Evolutionary conservation across 2,888 invertebrate genomes (phyloP), one percentile per base, ranked within the genome.

Genomic region (Metacarcinus magister): DNA sequence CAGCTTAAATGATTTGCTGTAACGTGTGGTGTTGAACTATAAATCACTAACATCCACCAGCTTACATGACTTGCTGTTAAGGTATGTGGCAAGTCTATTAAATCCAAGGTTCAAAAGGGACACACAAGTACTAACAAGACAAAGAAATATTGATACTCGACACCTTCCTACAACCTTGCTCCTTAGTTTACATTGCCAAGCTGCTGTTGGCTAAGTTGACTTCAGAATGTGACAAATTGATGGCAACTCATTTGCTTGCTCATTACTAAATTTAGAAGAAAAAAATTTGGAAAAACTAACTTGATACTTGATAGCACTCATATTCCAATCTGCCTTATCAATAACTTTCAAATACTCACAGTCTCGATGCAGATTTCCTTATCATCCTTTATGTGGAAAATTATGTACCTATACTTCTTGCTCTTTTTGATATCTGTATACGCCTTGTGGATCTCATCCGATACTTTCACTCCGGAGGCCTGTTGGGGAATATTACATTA

Each of bases 371-470:
- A 99, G 97, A 99, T 99, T 98, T 99, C 99, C 98, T 99, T 99
- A 98, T 99, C 99, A 98, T 99, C 99, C 97, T 99, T 98, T 98
- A 99, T 99, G 98, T 98, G 99, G 98, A 99, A 99, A 97, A 99
- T 99, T 97, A 99, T 99, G 98, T 99, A 99, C 97, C 99, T 99
- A 98, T 99, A 99, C 97, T 99, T 99, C 98, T 99, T 99, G 98
- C 99, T 99, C 98, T 99, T 99, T 98, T 99, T 99, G 97, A 99
- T 99, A 98, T 99, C 99, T 98, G 99, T 99, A 98, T 99, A 99
- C 97, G 98, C 99, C 97, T 98, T 99, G 98, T 99, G 99, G 98
- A 99, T 99, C 97, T 98, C 98, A 98, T 99, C 99, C 97, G 99
- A 99, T 97, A 99, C 99, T 98, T 99, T 99, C 97, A 99, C 99